Percentiles rank a stretch among this genome's conserved stretches.
Conservation (phyloP, 1,140 invertebrate species). For the Capitella teleta region DNA sequence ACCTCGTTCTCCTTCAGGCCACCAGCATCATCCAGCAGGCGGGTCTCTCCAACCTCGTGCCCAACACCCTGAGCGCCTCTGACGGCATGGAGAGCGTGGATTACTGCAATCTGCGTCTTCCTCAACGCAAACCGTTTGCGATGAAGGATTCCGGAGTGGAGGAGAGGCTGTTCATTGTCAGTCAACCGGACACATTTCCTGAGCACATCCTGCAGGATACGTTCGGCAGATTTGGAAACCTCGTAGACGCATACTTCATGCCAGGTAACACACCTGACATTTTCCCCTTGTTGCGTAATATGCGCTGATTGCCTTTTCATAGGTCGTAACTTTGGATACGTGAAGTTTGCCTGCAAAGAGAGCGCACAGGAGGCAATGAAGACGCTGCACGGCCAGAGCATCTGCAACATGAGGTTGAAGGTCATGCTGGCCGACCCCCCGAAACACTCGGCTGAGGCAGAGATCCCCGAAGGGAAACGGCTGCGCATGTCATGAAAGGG, state of each 20-base stretch:
- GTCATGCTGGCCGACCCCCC: constrained; percentile 2
- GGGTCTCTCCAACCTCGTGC: constrained; percentile 15
- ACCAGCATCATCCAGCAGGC: constrained; percentile 2
- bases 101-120: constrained; percentile 58
- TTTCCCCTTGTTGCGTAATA: too few relatives aligned
- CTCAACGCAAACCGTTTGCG: constrained; percentile 20
- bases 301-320: constrained; percentile 12
- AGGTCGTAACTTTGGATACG: constrained; percentile 64
- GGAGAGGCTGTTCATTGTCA: constrained; percentile 47
- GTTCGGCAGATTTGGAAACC: constrained; percentile 82
- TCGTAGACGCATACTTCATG: constrained; percentile 81
- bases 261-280: too few relatives aligned
- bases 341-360: constrained; percentile 67
- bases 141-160: constrained; percentile 55
- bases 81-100: constrained; percentile 37
- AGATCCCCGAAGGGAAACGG: background rate
- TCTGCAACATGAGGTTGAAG: constrained; percentile 42
- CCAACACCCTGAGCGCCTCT: constrained; percentile 41
- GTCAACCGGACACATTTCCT: constrained; percentile 64
- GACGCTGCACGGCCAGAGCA: constrained; percentile 66
- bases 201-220: constrained; percentile 70
- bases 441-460: background rate
- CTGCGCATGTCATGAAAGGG: too few relatives aligned
- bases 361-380: constrained; percentile 69
- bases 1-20: background rate